Evolutionary conservation across 2,113 vertebrate genomes (phyloP).

Genomic region (Spheniscus mendiculus): DNA sequence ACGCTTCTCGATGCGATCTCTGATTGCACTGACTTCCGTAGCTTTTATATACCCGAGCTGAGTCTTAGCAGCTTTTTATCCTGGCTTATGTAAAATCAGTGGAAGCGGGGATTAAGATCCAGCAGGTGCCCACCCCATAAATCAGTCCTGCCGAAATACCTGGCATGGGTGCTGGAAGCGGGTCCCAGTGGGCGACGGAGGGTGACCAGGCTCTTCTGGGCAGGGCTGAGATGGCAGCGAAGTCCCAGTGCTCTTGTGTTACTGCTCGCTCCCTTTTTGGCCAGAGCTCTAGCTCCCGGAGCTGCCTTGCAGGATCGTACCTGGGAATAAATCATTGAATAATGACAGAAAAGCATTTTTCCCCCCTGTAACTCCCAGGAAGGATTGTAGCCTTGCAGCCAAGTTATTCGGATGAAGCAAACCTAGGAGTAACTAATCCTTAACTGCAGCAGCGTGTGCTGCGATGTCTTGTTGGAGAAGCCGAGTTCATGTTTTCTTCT

Average conservation of each 20-base stretch:
- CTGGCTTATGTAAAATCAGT: background rate
- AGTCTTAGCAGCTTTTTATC: background rate
- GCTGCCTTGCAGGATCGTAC: background rate
- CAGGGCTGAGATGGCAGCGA: background rate
- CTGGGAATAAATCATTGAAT: background rate
- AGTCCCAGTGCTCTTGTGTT: background rate
- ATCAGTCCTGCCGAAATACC: background rate
- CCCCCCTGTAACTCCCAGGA: background rate
- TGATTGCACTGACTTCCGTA: fast-evolving
- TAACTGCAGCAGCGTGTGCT: background rate
- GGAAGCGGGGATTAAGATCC: background rate
- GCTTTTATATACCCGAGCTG: background rate
- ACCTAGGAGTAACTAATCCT: background rate
- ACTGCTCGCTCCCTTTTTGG: background rate
- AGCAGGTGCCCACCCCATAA: background rate
- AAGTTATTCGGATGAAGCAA: background rate
- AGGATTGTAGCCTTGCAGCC: background rate
- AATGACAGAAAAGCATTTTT: fast-evolving
- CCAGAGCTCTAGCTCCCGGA: background rate
- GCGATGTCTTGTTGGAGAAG: background rate
- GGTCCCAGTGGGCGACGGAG: fast-evolving
- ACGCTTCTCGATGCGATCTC: background rate
- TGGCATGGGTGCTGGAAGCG: fast-evolving
- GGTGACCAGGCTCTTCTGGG: background rate
- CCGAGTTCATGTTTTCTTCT: background rate